Percentiles rank a stretch among this genome's conserved stretches.
phyloP scores from a whole-genome alignment of 2,797 vertebrate species.

The Tadarida brasiliensis region DNA sequence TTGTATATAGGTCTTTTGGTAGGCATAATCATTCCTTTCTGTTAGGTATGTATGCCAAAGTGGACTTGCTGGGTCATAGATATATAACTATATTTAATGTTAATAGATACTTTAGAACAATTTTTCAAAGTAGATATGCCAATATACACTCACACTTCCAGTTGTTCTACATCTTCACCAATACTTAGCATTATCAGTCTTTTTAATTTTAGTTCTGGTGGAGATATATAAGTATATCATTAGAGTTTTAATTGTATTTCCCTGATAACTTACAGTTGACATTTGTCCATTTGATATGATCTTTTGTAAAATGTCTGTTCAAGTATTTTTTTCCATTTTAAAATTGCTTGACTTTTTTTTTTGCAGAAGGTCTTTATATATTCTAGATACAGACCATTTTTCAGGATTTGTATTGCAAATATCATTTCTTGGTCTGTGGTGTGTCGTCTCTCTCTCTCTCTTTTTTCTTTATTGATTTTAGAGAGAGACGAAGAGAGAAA shows the following conservation, averaged over 20 bases:
- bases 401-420: neutral
- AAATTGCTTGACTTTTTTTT: neutral
- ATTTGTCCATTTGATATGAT: neutral
- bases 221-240: neutral
- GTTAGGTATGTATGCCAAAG: neutral
- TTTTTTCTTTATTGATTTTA: too few species aligned
- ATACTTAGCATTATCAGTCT: neutral
- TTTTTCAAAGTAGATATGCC: neutral
- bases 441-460: neutral
- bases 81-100: neutral
- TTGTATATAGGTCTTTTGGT: neutral
- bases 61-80: neutral
- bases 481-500: too few species aligned
- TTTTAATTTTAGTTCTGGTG: conserved; percentile 34
- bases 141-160: neutral
- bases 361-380: neutral
- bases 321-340: conserved; percentile 2
- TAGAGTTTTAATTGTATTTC: conserved; percentile 3
- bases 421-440: neutral
- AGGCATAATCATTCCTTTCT: neutral
- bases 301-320: neutral
- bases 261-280: neutral
- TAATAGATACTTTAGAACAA: neutral
- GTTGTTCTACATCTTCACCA: neutral
- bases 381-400: neutral